These are phyloP conservation scores for Drosophila diplacantha DNA, from an alignment of 2,888 invertebrate species.

Conservation along the genomic window DNA sequence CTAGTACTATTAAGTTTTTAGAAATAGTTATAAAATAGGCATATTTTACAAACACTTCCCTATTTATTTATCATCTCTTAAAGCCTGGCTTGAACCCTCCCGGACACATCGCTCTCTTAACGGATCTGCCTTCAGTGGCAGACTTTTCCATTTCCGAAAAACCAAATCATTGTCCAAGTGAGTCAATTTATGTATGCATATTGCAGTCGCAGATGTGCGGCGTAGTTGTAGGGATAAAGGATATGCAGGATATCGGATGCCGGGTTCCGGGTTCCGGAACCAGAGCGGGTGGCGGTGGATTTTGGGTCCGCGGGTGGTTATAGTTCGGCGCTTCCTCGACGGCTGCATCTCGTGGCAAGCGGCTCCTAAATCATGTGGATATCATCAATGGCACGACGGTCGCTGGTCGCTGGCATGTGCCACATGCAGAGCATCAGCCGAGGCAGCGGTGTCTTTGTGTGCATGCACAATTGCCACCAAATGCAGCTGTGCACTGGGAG, in stretches of 20 bases:
- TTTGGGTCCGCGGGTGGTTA: slow-evolving; percentile 12
- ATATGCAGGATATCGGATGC: slow-evolving; percentile 19
- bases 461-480: slow-evolving; percentile 46
- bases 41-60: no score
- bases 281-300: neutral
- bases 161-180: slow-evolving; percentile 33
- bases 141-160: slow-evolving; percentile 22
- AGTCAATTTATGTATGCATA: slow-evolving; percentile 26
- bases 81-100: neutral
- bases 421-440: slow-evolving; percentile 28
- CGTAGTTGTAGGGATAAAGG: slow-evolving; percentile 10
- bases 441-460: slow-evolving; percentile 25
- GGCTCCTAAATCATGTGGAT: slow-evolving; percentile 43
- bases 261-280: slow-evolving; percentile 1
- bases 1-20: neutral
- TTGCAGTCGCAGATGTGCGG: slow-evolving; percentile 21
- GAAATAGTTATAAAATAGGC: no score
- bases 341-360: slow-evolving; percentile 18
- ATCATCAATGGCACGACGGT: slow-evolving; percentile 46
- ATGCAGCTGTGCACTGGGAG: slow-evolving; percentile 48
- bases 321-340: slow-evolving; percentile 17
- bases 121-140: slow-evolving; percentile 2
- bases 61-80: neutral
- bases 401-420: slow-evolving; percentile 35
- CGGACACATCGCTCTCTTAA: neutral